Percentiles rank a stretch among this genome's conserved stretches.
Conservation (phyloP, 2,888 invertebrate species). For the Morpho helenor region DNA sequence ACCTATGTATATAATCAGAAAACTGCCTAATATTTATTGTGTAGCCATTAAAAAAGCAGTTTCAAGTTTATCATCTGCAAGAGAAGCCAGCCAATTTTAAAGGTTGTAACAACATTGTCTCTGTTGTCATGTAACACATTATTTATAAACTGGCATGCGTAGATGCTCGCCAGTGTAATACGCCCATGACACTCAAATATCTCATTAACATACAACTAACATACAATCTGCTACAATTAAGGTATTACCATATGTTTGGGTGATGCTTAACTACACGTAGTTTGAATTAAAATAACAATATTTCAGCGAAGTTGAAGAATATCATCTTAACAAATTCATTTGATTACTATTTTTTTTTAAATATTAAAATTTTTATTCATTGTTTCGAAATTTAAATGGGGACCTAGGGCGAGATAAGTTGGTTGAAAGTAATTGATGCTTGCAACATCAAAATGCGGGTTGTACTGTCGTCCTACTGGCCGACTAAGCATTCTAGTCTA, state of each 20-base stretch:
- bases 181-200: slow-evolving; percentile 40
- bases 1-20: too few species aligned
- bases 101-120: slow-evolving; percentile 14
- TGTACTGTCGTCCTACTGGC: slow-evolving; percentile 45
- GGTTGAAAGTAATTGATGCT: slow-evolving; percentile 27
- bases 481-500: slow-evolving; percentile 39
- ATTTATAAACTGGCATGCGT: slow-evolving; percentile 24
- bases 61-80: slow-evolving; percentile 2
- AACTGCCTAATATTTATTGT: too few species aligned
- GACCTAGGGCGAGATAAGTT: slow-evolving; percentile 24
- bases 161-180: slow-evolving; percentile 26
- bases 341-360: too few species aligned
- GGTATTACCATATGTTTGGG: slow-evolving; percentile 30
- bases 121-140: slow-evolving; percentile 19
- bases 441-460: slow-evolving; percentile 55
- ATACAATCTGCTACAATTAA: slow-evolving; percentile 30
- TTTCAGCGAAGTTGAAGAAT: too few species aligned
- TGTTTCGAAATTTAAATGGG: slow-evolving; percentile 3
- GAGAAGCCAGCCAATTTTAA: slow-evolving; percentile 10
- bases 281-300: too few species aligned
- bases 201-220: slow-evolving; percentile 44
- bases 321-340: too few species aligned
- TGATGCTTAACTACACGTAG: too few species aligned
- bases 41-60: neutral
- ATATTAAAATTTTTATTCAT: too few species aligned